Evolutionary conservation across 2,797 vertebrate species (phyloP).

Genomic region (Petrocephalus schoutedeni): DNA sequence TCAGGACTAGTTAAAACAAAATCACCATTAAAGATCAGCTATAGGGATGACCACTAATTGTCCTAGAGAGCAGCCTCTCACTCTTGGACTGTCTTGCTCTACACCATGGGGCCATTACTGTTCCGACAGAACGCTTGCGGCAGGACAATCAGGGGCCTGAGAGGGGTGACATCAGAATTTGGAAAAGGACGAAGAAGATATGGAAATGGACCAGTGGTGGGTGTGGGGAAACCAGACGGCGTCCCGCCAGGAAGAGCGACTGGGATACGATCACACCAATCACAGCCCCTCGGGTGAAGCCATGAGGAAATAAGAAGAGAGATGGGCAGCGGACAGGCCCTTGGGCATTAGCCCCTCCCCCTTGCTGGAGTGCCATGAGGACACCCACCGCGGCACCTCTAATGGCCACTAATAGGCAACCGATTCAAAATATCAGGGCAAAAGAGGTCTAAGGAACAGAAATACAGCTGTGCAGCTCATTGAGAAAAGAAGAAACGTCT

Average conservation of each 20-base stretch:
- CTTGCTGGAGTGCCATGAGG: background rate
- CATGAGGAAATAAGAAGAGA: background rate
- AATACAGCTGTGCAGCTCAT: background rate
- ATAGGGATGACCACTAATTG: background rate
- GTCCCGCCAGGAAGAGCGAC: background rate
- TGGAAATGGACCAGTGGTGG: background rate
- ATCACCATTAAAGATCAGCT: background rate
- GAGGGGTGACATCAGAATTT: constrained; percentile 1
- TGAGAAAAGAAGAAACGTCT: background rate
- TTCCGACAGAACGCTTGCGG: background rate
- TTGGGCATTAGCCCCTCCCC: background rate
- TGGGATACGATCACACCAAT: background rate
- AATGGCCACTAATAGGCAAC: background rate
- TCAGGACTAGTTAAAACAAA: background rate
- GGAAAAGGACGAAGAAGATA: background rate
- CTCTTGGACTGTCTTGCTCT: background rate
- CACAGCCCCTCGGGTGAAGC: background rate
- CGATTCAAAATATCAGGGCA: background rate
- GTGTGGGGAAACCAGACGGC: background rate
- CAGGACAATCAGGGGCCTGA: background rate
- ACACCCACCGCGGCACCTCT: background rate
- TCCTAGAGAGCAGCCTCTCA: background rate
- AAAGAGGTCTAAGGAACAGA: background rate
- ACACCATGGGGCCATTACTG: background rate
- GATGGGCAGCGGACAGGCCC: background rate